Evolutionary conservation across 2,113 vertebrate species (phyloP).

Genomic region (Pteropus alecto): DNA sequence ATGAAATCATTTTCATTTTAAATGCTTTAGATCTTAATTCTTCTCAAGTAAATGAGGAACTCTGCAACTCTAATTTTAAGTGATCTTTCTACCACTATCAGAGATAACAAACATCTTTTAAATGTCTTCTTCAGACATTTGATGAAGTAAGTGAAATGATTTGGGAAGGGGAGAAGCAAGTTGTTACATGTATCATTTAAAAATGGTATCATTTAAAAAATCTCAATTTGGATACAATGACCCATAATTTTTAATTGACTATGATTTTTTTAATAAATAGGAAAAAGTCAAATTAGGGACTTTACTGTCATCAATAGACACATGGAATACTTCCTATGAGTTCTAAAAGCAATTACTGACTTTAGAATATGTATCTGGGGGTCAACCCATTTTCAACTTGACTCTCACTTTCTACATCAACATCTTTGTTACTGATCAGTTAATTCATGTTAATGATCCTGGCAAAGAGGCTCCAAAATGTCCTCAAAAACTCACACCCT

Average conservation of each 20-base stretch:
- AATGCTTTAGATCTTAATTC: not conserved
- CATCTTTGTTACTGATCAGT: not conserved
- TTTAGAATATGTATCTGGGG: not conserved
- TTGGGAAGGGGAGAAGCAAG: not conserved
- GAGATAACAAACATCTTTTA: not conserved
- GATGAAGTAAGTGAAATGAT: not conserved
- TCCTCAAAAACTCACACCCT: not conserved
- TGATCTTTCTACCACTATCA: not conserved
- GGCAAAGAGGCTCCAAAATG: not conserved
- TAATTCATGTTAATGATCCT: not conserved
- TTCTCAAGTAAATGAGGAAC: not conserved
- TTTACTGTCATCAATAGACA: not conserved
- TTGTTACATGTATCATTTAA: not conserved
- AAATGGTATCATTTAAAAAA: not conserved
- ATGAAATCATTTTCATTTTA: not conserved
- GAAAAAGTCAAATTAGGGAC: conserved; percentile 2
- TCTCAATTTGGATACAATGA: not conserved
- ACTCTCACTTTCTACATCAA: not conserved
- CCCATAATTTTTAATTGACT: not conserved
- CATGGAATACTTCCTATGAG: not conserved
- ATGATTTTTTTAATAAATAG: not conserved
- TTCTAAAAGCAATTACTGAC: not conserved
- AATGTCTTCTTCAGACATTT: not conserved
- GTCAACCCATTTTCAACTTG: not conserved
- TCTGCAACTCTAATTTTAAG: not conserved